Evolutionary conservation across 1,140 invertebrate species (phyloP), one percentile per base, ranked within the genome.

Genomic region (Brachionus rotundiformis): DNA sequence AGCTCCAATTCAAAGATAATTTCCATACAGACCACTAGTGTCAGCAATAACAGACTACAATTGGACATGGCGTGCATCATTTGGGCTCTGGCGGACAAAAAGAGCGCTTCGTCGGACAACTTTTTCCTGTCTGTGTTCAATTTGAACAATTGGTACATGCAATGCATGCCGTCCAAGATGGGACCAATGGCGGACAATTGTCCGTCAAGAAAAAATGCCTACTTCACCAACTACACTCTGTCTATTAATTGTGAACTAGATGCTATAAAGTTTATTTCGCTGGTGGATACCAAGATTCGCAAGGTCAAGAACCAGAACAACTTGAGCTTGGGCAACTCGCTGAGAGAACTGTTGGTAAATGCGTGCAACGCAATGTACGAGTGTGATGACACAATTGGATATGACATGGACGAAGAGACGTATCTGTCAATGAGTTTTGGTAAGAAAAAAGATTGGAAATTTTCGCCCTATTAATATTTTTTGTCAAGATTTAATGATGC

Each of bases 61-160:
- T 44, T 73, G 33, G 68, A 73, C 19, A 4, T 73, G 23, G 39
- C 36, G 0, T 73, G 68, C 29, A 25, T 73, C 6, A 73, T 73
- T 0, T 73, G 68, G 68, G 68, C 68, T 13, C 19, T 73, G 11
- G 68, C 23, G 11, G 68, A 73, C 25, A 73, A 73, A 73, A 73
- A 73, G 11, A 44, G 19, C 1, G 0, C 68, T 11, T 44, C 68
- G 13, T 44, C 68, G 1, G 68, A 73, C 63, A 68, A 68, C 27
- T 73, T 73, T 27, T 73, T 73, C n/a, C 3, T 73, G 8, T 44
- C 36, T 0, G 25, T 73, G 10, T 73, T 73, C 25, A 73, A 73
- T 44, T 73, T 73, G 36, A 73, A 73, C n/a, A 73, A 73, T 44
- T 73, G 68, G 68, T 73, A 73, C 19, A 11, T 73, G 6, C 68